Evolutionary conservation across 2,888 invertebrate species (phyloP).

Genomic region (Lasius fuliginosus): DNA sequence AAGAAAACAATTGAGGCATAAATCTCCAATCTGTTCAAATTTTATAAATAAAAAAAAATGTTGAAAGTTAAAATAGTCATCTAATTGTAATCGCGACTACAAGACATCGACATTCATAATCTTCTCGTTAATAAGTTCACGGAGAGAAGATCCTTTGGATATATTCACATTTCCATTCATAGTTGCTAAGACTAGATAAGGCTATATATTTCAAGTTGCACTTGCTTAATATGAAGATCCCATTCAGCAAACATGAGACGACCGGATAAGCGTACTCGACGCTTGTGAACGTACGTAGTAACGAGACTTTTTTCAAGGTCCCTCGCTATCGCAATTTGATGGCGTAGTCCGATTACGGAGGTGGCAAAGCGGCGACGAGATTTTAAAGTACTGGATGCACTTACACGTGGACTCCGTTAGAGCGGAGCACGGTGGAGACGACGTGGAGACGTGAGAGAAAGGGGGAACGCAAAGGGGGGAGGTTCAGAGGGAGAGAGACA

Average conservation of each 20-base stretch:
- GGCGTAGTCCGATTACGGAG: conserved; percentile 66
- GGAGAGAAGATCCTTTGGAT: background rate
- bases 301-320: conserved; percentile 25
- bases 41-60: background rate
- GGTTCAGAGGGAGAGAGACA: conserved; percentile 75
- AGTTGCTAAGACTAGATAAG: background rate
- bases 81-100: background rate
- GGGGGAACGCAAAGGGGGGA: conserved; percentile 68
- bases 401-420: conserved; percentile 64
- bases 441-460: conserved; percentile 51
- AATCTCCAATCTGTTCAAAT: background rate
- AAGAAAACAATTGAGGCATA: background rate
- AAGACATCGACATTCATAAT: background rate
- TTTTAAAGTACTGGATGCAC: conserved; percentile 73
- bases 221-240: conserved; percentile 25
- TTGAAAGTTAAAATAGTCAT: background rate
- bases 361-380: conserved; percentile 51
- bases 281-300: conserved; percentile 6
- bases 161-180: background rate
- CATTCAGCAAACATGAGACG: conserved; percentile 22
- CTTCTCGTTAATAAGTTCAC: background rate
- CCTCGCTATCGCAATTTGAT: conserved; percentile 47
- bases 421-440: conserved; percentile 36
- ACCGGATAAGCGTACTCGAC: conserved; percentile 34
- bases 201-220: background rate